Base-by-base conservation (phyloP, 2,113 vertebrate genomes). In the Datnioides undecimradiatus region DNA sequence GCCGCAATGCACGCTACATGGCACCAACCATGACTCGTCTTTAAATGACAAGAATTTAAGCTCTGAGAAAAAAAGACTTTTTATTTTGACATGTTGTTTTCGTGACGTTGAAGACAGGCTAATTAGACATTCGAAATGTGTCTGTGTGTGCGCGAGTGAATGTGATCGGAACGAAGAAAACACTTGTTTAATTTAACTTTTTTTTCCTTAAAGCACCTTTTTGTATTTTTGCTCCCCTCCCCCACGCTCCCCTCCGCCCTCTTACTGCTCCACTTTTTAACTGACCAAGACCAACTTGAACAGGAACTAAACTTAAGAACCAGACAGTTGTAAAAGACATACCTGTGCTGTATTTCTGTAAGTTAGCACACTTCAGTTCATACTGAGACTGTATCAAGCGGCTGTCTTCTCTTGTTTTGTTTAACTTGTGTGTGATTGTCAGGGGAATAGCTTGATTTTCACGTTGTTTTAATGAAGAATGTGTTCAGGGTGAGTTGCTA, bases 131-230 rank as follows among this genome's bases (percentile, higher is more conserved):
- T 66, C 21, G 69, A 76, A 67, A 43, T 62, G 57, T 70, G 76
- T 74, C 51, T 52, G 49, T 43, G 55, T 84, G 83, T 76, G 84
- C 21, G 63, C 1, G 77, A 75, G 75, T 82, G 85, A 88, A 72
- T 82, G 83, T 76, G 68, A 68, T 67, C 31, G 36, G 74, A 80
- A 31, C 77, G 69, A 78, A 79, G 70, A 80, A 74, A 77, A 81
- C 31, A 63, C 43, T 31, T 66, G 40, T 80, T 88, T 83, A 48
- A 64, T 74, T 82, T 68, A 46, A 72, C 25, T 76, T 54, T 60
- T 13, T 58, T 69, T 73, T 74, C 57, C 45, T 71, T 31, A 29
- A 86, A 85, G 83, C 84, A 84, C 90, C 87, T 91, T 87, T 52
- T 76, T 82, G 29, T 70, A 68, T 87, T 76, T 48, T 48, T 49